Base-by-base conservation (phyloP, 92 coral and sea anemone genomes). In the Hydrozoanthus gracilis region DNA sequence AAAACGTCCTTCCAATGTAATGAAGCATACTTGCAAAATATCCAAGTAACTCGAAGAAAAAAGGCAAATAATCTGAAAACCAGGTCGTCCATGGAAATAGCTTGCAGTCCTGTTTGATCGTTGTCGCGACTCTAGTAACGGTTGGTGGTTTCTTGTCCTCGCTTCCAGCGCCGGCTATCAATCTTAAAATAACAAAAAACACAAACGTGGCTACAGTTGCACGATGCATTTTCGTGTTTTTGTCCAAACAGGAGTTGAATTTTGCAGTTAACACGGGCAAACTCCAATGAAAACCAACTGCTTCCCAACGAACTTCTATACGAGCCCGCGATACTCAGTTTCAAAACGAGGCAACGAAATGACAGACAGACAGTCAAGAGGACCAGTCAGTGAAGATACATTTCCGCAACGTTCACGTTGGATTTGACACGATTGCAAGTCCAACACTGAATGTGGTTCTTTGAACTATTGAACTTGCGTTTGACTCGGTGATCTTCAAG, bases 11-110 rank as follows among this genome's bases (percentile, higher is more conserved):
- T 17, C 94, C 70, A 15, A 89, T 50, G n/a, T 86, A 51, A 4
- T 86, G 87, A 44, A 93, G 27, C 48, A 95, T 71, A 93, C 93
- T 92, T 15, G 88, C 75, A 47, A 90, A 58, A 78, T 88, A 87
- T 6, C 86, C 84, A 67, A 86, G 15, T 10, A 82, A 14, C 58
- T 96, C 98, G 50, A 88, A 60, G 51, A 93, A 50, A 73, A 89
- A 89, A 77, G 88, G 89, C 55, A 83, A 76, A 18, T 86, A 76
- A 66, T 90, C 90, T 45, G 82, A 82, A 70, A 87, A 76, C 76
- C 84, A 79, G 0, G 44, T 45, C 61, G 93, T 20, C 65, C 82
- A 70, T 4, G 93, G 93, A 62, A 90, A 90, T 16, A 86, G 86
- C 58, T 82, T 90, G 85, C 93, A 90, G n/a, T 90, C 90, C 48